Base-by-base conservation (phyloP, 2,888 invertebrate genomes). In the Timandra comae region DNA sequence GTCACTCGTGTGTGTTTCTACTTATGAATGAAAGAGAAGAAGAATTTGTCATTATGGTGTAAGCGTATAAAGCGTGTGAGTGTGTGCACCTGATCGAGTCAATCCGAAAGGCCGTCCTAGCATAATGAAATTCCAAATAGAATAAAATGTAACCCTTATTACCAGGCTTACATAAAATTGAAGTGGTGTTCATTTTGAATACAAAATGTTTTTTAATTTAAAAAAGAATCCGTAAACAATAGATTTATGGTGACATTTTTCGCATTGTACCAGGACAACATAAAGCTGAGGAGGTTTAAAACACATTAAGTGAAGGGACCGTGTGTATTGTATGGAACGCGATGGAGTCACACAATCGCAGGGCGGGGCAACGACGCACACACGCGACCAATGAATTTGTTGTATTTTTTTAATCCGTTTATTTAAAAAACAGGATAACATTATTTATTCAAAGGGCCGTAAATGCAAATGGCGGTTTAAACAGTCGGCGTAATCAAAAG, bases 381-480 rank as follows among this genome's bases (percentile, higher is more conserved):
- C n/a, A n/a, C 10, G 7, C 24, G 11, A 24, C 24, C 24, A 24
- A 24, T 24, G 11, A 24, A 10, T 11, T 24, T 24, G 24, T 24
- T 27, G n/a, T 32, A 31, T 36, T 41, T 22, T 32, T 35, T 33
- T 33, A 27, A 33, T 27, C 26, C 37, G 36, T 34, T 36, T 35
- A 48, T 63, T 62, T 63, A 54, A 52, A 53, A 52, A 41, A 36
- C 41, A 43, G 35, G 44, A 47, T 62, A 68, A 57, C 68, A 68
- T 71, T 67, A 72, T n/a, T n/a, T n/a, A n/a, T 72, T 71, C 65
- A 72, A 72, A 56, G 49, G 44, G 47, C 62, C 58, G 58, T 59
- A 66, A 66, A 71, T 69, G 60, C 57, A 61, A 65, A 65, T 57
- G 59, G 56, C 56, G 56, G 52, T 56, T 55, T 56, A 63, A 57